Conservation (phyloP, 1,140 invertebrate species). For the Aphis craccivora region DNA sequence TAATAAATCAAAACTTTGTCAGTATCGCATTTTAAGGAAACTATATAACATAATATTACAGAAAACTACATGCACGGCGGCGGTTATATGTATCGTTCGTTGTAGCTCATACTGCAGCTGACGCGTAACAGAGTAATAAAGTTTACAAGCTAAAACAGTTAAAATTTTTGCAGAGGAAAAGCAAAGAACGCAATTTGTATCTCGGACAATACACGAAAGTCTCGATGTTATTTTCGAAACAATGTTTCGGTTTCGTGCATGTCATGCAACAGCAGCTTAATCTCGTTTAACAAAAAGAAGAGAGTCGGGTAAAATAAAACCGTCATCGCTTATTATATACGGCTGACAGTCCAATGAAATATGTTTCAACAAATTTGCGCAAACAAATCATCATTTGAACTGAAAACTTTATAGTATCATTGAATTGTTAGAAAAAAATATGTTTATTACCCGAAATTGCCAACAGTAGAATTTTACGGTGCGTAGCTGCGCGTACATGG, state of each 20-base stretch:
- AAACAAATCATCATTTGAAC: constrained; percentile 10
- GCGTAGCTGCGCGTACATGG: background rate
- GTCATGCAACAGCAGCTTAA: constrained; percentile 32
- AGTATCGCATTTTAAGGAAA: background rate
- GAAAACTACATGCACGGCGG: background rate
- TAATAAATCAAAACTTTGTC: background rate
- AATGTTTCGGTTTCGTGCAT: constrained; percentile 5
- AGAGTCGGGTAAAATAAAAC: background rate
- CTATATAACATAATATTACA: background rate
- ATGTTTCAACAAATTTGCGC: constrained; percentile 19
- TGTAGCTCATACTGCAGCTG: background rate
- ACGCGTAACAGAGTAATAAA: constrained; percentile 5
- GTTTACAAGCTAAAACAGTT: background rate
- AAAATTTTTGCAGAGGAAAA: constrained; percentile 4
- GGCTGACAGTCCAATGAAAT: background rate
- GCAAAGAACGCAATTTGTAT: constrained; percentile 28
- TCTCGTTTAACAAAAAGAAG: background rate
- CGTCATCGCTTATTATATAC: constrained; percentile 19
- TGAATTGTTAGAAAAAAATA: background rate
- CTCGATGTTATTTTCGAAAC: background rate
- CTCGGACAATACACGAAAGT: background rate
- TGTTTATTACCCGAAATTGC: background rate
- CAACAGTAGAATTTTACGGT: background rate
- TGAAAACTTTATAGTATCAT: background rate
- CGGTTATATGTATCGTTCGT: background rate